phyloP scores from a whole-genome alignment of 1,140 invertebrate genomes.

The Lasaia peninsularis region DNA sequence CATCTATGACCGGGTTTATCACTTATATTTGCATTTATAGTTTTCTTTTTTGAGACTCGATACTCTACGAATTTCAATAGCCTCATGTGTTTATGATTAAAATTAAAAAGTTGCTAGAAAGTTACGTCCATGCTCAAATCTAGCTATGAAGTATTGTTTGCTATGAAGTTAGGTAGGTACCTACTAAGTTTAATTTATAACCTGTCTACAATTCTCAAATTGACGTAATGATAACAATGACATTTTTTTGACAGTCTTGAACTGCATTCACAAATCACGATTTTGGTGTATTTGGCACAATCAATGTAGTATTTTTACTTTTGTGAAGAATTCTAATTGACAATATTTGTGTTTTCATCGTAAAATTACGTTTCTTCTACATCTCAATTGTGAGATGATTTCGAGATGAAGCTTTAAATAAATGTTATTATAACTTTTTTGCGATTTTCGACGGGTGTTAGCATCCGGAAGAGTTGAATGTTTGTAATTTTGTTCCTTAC shows the following conservation, averaged over 20 bases:
- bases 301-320: constrained; percentile 2
- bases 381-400: neutral
- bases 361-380: neutral
- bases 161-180: no score
- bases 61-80: neutral
- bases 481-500: constrained; percentile 60
- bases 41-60: neutral
- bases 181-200: no score
- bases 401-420: constrained; percentile 6
- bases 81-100: no score
- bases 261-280: neutral
- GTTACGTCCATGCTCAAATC: no score
- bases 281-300: neutral
- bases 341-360: neutral
- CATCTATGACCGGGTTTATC: no score
- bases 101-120: no score
- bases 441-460: constrained; percentile 36
- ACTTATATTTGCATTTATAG: no score
- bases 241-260: neutral
- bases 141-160: no score
- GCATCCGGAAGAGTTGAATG: constrained; percentile 55
- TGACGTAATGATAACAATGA: no score
- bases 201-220: no score
- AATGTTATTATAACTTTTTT: neutral
- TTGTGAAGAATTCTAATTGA: neutral